Conservation (phyloP, 2,888 invertebrate genomes). For the Agriopis aurantiaria region DNA sequence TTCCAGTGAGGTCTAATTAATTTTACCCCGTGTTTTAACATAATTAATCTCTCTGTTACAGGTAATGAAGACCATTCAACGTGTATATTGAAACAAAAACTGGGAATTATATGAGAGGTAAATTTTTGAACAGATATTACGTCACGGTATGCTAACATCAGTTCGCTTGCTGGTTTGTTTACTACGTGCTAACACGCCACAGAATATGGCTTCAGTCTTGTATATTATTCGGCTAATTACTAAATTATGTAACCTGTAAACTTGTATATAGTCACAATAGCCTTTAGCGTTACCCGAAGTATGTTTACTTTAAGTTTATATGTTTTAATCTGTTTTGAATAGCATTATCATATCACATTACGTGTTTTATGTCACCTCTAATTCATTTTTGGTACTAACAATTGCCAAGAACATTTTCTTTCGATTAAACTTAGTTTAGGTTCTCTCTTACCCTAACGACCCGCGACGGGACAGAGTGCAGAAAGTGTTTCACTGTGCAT, state of each 20-base stretch:
- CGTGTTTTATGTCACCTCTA: background rate
- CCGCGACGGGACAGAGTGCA: too few relatives aligned
- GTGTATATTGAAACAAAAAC: constrained; percentile 70
- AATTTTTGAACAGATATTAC: constrained; percentile 53
- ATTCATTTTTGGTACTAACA: background rate
- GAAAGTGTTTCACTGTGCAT: too few relatives aligned
- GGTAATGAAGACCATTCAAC: constrained; percentile 75
- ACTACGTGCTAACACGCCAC: constrained; percentile 47
- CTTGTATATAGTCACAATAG: constrained; percentile 5
- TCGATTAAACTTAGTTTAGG: background rate
- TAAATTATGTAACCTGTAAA: background rate
- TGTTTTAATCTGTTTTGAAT: background rate
- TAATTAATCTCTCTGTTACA: constrained; percentile 55
- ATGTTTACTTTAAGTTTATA: constrained; percentile 3
- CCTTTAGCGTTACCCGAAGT: background rate
- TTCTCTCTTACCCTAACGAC: too few relatives aligned
- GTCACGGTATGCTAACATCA: constrained; percentile 34
- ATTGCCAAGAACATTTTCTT: background rate
- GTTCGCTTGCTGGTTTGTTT: constrained; percentile 45
- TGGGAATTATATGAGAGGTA: constrained; percentile 79
- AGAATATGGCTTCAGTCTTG: constrained; percentile 21
- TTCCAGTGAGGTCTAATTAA: constrained; percentile 33
- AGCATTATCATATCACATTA: background rate
- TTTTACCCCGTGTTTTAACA: constrained; percentile 32
- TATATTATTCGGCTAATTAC: constrained; percentile 13